Evolutionary conservation across 2,797 vertebrate species (phyloP), one percentile per base, ranked within the genome.

Genomic region (Decapterus maruadsi): DNA sequence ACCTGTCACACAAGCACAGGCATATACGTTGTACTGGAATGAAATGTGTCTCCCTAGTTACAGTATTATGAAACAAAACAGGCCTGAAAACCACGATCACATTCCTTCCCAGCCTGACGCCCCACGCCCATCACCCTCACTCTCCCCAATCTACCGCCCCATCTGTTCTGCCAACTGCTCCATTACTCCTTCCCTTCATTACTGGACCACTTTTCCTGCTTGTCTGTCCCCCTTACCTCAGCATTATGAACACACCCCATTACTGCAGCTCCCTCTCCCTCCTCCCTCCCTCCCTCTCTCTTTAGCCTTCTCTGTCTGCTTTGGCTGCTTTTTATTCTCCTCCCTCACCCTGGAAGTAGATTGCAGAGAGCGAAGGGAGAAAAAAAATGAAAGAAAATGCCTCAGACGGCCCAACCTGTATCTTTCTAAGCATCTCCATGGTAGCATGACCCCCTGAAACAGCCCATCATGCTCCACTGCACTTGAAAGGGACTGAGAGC

Each of bases 1-100:
- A 89, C 82, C 87, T 87, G 88, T 89, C 86, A 60, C 88, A 85
- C 82, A 82, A 83, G 89, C 83, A 84, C 68, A 36, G 80, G 61
- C 85, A 82, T 85, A 90, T 79, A 85, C 48, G 63, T 82, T 83
- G 64, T 67, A 85, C 76, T 68, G 85, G 80, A 92, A 87, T 90
- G 79, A 93, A 89, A 80, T 9, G 51, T 84, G 88, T 87, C 89
- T 93, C 90, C 91, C 75, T 88, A 87, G 90, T 76, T 90, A 94
- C 89, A 84, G 80, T 89, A 83, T 87, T 91, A 91, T 81, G 82
- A 92, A 94, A 90, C 88, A 92, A 90, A 94, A 92, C 90, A 92
- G 87, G 83, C 83, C 72, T 43, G 51, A 85, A 90, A 92, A 89
- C 81, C 89, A 51, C 60, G 2, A 83, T 84, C 75, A 36, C 91